Conservation (phyloP, 2,113 vertebrate species). For the Lethenteron camtschaticum region DNA sequence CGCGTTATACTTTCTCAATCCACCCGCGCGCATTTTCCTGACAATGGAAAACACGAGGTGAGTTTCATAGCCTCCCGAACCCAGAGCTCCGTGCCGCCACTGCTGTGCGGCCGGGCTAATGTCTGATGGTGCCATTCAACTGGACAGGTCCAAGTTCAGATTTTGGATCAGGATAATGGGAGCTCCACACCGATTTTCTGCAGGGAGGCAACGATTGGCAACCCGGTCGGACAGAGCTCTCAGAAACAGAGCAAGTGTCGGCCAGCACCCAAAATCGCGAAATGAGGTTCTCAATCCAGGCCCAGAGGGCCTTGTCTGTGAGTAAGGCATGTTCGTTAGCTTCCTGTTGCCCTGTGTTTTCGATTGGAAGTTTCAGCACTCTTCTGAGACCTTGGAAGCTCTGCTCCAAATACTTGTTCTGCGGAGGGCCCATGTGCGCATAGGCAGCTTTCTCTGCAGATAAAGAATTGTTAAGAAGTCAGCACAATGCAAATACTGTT, state of each 20-base stretch:
- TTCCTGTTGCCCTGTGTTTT: slow-evolving; percentile 40
- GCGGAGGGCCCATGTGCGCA: slow-evolving; percentile 52
- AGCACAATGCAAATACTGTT: background rate
- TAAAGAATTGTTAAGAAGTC: slow-evolving; percentile 6
- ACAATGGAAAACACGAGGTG: too few relatives aligned
- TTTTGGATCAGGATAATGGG: slow-evolving; percentile 79
- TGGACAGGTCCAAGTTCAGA: slow-evolving; percentile 54
- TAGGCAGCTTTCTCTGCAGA: slow-evolving; percentile 52
- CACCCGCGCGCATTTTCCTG: too few relatives aligned
- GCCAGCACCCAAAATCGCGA: slow-evolving; percentile 50
- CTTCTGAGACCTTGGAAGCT: slow-evolving; percentile 90
- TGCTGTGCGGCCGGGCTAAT: too few relatives aligned
- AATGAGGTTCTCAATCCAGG: slow-evolving; percentile 61
- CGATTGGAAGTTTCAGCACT: slow-evolving; percentile 58
- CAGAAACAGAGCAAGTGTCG: slow-evolving; percentile 36
- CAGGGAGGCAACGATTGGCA: slow-evolving; percentile 72
- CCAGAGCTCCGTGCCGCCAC: too few relatives aligned
- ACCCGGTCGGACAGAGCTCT: slow-evolving; percentile 12
- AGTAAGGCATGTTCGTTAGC: slow-evolving; percentile 45
- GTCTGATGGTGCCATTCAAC: slow-evolving; percentile 24
- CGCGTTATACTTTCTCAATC: too few relatives aligned
- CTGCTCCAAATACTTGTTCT: slow-evolving; percentile 96
- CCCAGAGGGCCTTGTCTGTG: slow-evolving; percentile 38
- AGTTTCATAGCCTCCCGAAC: too few relatives aligned
- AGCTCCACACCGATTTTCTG: slow-evolving; percentile 70